These are phyloP conservation scores for Rhynchomys soricoides DNA, from an alignment of 2,113 vertebrate species.

Conservation along the genomic window DNA sequence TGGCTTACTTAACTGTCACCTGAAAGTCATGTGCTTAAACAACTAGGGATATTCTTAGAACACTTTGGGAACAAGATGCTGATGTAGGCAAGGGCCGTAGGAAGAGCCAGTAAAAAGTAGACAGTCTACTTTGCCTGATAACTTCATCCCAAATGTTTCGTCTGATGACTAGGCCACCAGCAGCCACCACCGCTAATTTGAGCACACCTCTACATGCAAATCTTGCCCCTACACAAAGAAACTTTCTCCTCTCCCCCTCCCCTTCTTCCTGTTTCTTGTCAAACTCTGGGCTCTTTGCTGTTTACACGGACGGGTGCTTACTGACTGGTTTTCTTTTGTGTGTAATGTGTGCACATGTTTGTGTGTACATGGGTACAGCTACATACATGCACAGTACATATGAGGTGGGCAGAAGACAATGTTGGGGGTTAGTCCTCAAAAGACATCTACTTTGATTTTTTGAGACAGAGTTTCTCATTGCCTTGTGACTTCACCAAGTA, in stretches of 20 bases:
- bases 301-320: neutral
- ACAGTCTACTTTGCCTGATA: neutral
- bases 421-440: neutral
- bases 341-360: neutral
- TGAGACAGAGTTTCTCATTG: neutral
- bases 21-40: slow-evolving; percentile 26
- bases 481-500: neutral
- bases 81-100: neutral
- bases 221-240: neutral
- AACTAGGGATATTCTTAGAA: neutral
- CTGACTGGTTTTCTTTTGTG: neutral
- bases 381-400: neutral
- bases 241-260: neutral
- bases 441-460: neutral
- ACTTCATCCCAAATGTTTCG: neutral
- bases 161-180: neutral
- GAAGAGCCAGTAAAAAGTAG: slow-evolving; percentile 33
- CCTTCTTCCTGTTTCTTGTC: neutral
- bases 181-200: neutral
- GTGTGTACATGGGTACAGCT: neutral
- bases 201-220: neutral
- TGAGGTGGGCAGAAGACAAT: neutral
- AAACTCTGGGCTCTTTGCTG: neutral
- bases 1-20: slow-evolving; percentile 22
- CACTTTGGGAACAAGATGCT: neutral